Evolutionary conservation across 2,797 vertebrate genomes (phyloP).

Genomic region (Nothura maculosa): DNA sequence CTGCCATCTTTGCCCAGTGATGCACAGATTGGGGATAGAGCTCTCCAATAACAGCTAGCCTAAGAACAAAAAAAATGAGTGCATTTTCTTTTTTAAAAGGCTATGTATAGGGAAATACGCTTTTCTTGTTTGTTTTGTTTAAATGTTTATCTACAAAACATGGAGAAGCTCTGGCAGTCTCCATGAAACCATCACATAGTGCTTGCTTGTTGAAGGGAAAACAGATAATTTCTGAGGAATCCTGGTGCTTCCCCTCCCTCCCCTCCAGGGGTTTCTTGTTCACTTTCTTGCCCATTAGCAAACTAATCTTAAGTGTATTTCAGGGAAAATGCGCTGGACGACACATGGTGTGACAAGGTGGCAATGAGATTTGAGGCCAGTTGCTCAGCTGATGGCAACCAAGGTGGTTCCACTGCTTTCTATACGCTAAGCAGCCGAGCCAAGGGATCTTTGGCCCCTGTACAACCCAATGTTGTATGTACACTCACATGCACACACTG

Average conservation of each 20-base stretch:
- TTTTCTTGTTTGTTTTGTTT: neutral
- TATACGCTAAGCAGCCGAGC: neutral
- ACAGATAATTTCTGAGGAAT: neutral
- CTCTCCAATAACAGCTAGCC: neutral
- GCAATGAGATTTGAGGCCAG: neutral
- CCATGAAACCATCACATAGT: fast-evolving
- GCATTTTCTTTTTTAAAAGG: neutral
- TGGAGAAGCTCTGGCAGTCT: neutral
- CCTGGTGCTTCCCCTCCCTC: neutral
- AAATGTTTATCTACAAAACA: neutral
- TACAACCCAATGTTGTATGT: conserved; percentile 6
- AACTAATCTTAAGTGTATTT: neutral
- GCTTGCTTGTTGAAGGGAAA: neutral
- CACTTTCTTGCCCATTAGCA: neutral
- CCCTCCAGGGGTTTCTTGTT: neutral
- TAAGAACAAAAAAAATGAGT: neutral
- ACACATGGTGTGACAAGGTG: neutral
- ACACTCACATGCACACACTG: neutral
- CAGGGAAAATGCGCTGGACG: neutral
- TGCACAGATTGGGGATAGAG: neutral
- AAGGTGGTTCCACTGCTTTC: neutral
- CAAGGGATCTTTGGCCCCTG: neutral
- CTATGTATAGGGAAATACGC: neutral
- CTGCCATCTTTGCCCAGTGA: fast-evolving
- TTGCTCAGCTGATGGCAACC: fast-evolving